Evolutionary conservation across 1,140 invertebrate species (phyloP), one percentile per base, ranked within the genome.

Genomic region (Liolophura sinensis): DNA sequence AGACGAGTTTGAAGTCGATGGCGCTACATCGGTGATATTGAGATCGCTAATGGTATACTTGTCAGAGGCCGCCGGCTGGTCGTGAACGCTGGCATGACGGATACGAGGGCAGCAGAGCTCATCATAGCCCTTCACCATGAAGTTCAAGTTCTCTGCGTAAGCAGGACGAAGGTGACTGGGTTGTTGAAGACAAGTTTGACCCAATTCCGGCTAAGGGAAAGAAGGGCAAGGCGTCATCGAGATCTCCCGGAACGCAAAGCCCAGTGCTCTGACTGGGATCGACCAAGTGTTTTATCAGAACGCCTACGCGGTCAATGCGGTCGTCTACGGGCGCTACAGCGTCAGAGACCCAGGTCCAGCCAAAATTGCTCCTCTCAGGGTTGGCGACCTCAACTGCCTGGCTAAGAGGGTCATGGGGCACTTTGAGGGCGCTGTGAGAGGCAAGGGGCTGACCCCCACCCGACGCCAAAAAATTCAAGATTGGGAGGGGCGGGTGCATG

Each of bases 241-340:
- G 18, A 20, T 27, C 1, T 18, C 54, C 5, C 3, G 31, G 47
- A 47, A 59, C 1, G 55, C 63, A 16, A 52, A 47, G 18, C 25
- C 49, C 5, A 50, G 63, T 14, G 27, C 47, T 12, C 47, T 61
- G 12, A 55, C 49, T 46, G 58, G 59, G 0, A 69, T 65, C 56
- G 67, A 62, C 20, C 1, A 15, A 3, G 18, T 47, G 1, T 67
- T 49, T 52, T 70, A 61, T 46, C 22, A 61, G 25, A 67, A 61
- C 3, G 64, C 64, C 16, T 57, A 70, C 47, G 59, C 64, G 0
- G 68, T 70, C 40, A 70, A 49, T n/a, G 63, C 51, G 0, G 59
- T 69, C 16, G 51, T 65, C 22, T 69, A 66, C 40, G 63, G 64
- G 4, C 40, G 61, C 14, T 66, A 69, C 48, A 49, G 4, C 11